Base-by-base conservation (phyloP, 2,888 invertebrate species). In the Drosophila dives region DNA sequence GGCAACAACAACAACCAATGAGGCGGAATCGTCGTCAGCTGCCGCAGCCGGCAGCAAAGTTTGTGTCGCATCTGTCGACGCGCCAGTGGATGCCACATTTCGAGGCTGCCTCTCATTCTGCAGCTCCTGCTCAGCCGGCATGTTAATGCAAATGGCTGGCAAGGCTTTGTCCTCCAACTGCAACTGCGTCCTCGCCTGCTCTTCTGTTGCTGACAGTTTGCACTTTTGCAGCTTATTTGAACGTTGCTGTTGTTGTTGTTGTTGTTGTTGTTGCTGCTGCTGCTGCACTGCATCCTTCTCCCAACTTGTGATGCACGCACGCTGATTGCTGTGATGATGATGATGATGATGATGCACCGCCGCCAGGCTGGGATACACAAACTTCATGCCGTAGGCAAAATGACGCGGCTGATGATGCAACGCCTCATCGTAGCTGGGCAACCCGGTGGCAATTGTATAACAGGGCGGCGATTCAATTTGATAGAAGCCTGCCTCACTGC, bases 351-450 rank as follows among this genome's bases (percentile, higher is more conserved):
- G 91, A 83, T 91, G 91, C 74, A 91, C 92, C 60, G 92, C 91
- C 64, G 92, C 90, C 73, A 92, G 86, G n/a, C 87, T 85, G 59
- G 92, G 92, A 83, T 91, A 92, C 66, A 92, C 79, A 80, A 91
- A 92, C 80, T 92, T 92, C 92, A 92, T 91, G 83, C 92, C 92
- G 73, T 90, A 92, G 78, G 90, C 86, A 71, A 91, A 91, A 65
- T 90, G 91, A 59, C 90, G 89, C 93, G 92, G 90, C 82, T 92
- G 91, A 90, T 95, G 94, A 90, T 94, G 94, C 83, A 95, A 90
- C 17, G 95, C 95, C 90, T 95, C 95, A 72, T 94, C 95, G 92
- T 95, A 95, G 72, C 94, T 94, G 42, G 95, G 95, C 67, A 95
- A 90, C 12, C 95, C 95, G 34, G 95, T 95, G 81, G 95, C 95